These are phyloP conservation scores for Acipenser ruthenus DNA, from an alignment of 2,797 vertebrate genomes.

Conservation along the genomic window DNA sequence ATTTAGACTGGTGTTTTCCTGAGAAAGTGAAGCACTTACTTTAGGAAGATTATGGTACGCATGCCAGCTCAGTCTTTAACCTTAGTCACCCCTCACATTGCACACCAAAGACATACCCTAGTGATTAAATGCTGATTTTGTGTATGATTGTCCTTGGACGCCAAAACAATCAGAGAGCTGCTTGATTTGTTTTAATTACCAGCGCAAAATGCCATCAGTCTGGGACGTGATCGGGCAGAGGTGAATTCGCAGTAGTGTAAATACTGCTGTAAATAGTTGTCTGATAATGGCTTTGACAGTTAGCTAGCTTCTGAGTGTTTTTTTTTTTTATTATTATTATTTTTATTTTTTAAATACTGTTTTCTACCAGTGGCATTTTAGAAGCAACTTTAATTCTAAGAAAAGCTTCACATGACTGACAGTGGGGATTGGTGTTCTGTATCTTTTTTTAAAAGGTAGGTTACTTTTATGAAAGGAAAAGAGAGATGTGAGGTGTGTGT, in stretches of 20 bases:
- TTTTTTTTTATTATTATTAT: constrained; percentile 47
- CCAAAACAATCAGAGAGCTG: constrained; percentile 97
- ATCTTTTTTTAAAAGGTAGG: constrained; percentile 89
- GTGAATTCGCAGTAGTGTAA: constrained; percentile 81
- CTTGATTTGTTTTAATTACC: constrained; percentile 99
- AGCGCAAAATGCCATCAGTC: constrained; percentile 87
- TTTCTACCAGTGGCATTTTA: constrained; percentile 71
- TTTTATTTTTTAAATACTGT: constrained; percentile 50
- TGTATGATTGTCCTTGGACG: constrained; percentile 93
- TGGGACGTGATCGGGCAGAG: constrained; percentile 92
- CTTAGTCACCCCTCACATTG: constrained; percentile 85
- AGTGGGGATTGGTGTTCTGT: constrained; percentile 78
- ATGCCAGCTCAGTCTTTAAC: constrained; percentile 78
- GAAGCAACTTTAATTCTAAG: constrained; percentile 72
- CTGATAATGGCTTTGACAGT: constrained; percentile 90
- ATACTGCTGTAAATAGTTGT: constrained; percentile 94
- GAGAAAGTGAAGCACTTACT: constrained; percentile 62
- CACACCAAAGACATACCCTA: constrained; percentile 82
- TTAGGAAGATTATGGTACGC: constrained; percentile 84
- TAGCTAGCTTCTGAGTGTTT: constrained; percentile 78
- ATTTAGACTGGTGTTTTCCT: constrained; percentile 57
- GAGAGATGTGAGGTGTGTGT: constrained; percentile 7
- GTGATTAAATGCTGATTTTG: constrained; percentile 93
- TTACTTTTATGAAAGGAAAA: constrained; percentile 55
- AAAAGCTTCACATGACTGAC: constrained; percentile 90